Conservation (phyloP, 1,140 invertebrate species). For the Nephila pilipes region DNA sequence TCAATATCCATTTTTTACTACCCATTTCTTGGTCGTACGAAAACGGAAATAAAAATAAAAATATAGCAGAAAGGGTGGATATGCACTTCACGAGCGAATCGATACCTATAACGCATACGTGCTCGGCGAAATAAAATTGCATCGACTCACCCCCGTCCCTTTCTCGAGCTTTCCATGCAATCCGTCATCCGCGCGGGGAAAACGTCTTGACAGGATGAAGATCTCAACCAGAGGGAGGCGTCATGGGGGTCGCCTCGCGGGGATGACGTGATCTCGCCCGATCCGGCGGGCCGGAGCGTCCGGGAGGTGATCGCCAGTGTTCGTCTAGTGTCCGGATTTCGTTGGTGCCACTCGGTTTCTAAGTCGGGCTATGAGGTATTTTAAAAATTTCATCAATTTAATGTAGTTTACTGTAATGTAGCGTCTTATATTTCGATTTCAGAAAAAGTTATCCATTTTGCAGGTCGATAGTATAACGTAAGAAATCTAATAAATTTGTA, state of each 20-base stretch:
- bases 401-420: no score
- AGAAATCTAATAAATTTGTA: no score
- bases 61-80: not conserved
- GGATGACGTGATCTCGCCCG: conserved; percentile 2
- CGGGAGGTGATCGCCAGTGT: conserved; percentile 7
- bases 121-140: conserved; percentile 11
- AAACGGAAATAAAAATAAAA: not conserved
- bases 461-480: no score
- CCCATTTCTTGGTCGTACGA: not conserved
- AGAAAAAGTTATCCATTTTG: no score
- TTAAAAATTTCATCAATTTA: not conserved
- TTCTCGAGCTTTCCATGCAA: not conserved
- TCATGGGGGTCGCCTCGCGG: not conserved
- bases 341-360: not conserved
- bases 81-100: conserved; percentile 20
- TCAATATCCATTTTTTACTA: not conserved
- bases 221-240: not conserved
- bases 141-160: not conserved
- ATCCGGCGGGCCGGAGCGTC: not conserved
- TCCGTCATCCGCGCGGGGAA: not conserved
- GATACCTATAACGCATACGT: conserved; percentile 21
- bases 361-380: not conserved
- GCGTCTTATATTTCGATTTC: no score
- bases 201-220: not conserved
- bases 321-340: not conserved